Base-by-base conservation (phyloP, 2,888 invertebrate species). In the Lacanobia wlatinum region DNA sequence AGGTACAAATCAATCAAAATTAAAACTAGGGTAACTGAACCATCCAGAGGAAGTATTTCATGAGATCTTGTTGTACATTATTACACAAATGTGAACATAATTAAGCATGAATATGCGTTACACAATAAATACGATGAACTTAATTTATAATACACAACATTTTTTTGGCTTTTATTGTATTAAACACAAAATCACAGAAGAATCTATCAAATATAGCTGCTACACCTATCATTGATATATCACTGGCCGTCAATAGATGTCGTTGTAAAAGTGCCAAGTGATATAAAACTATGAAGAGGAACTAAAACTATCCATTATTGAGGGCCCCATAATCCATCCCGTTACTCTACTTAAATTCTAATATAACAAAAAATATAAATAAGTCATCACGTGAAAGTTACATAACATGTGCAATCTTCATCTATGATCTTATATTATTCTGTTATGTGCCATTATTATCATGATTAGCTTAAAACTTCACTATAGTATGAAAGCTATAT, bases 1-100 rank as follows among this genome's bases (percentile, higher is more conserved):
- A 96, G 96, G 96, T 96, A 96, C 96, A 95, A 96, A 95, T 94
- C 90, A 95, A 94, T 91, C 88, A 88, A 94, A 95, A 94, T 93
- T 95, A 95, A 93, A 84, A 92, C 94, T 95, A 96, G 92, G 96
- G 96, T 96, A 96, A 96, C 95, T 94, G 91, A 94, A 94, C 1
- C 88, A 91, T 91, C 90, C 90, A 92, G 89, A 92, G 94, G 94
- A 95, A 95, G 93, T 92, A 88, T 88, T 87, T 83, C 85, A 88
- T 96, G 96, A 96, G 96, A 96, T 96, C 96, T 90, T 88, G 90
- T 91, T 92, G 87, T 90, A 88, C 84, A 88, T 85, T 87, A 84
- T 83, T 84, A 87, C 74, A 86, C 79, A 84, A 73, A 84, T 84
- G 79, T 84, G 84, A 84, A 88, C 68, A 86, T 84, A 81, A 78